These are phyloP conservation scores for Cyanocitta stelleri DNA, from an alignment of 2,113 vertebrate genomes.

Conservation along the genomic window DNA sequence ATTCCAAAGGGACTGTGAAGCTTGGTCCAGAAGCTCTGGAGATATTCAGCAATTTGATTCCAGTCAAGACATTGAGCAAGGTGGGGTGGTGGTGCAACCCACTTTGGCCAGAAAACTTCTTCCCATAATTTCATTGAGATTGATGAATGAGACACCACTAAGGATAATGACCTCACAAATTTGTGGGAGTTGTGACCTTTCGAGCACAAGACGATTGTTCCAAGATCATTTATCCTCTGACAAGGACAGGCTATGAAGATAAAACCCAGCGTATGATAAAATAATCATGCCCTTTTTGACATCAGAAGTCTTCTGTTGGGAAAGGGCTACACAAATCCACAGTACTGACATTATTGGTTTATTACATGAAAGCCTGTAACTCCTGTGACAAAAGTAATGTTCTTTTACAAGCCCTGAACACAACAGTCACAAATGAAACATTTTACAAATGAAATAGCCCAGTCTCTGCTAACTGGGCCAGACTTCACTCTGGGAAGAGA, in stretches of 20 bases:
- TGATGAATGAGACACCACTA: background rate
- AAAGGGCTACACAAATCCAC: background rate
- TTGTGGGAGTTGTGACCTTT: conserved; percentile 8
- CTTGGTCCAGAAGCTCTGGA: background rate
- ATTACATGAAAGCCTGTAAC: background rate
- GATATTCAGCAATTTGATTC: background rate
- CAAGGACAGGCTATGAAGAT: background rate
- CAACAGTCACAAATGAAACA: background rate
- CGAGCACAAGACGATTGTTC: background rate
- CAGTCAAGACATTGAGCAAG: background rate
- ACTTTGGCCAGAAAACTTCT: background rate
- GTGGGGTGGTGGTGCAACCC: background rate
- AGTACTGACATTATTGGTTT: background rate
- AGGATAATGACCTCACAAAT: background rate
- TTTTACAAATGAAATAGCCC: background rate
- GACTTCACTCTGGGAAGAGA: background rate
- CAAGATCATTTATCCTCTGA: background rate
- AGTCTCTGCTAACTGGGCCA: background rate
- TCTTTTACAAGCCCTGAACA: background rate
- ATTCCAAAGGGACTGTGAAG: background rate
- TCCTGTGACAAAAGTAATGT: background rate
- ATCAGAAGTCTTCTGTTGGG: background rate
- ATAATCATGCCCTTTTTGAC: background rate
- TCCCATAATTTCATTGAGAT: background rate
- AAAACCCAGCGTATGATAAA: background rate